Percentiles rank a stretch among this genome's conserved stretches.
These are phyloP conservation scores for Augochlora pura DNA, from an alignment of 1,140 invertebrate species.

Conservation along the genomic window DNA sequence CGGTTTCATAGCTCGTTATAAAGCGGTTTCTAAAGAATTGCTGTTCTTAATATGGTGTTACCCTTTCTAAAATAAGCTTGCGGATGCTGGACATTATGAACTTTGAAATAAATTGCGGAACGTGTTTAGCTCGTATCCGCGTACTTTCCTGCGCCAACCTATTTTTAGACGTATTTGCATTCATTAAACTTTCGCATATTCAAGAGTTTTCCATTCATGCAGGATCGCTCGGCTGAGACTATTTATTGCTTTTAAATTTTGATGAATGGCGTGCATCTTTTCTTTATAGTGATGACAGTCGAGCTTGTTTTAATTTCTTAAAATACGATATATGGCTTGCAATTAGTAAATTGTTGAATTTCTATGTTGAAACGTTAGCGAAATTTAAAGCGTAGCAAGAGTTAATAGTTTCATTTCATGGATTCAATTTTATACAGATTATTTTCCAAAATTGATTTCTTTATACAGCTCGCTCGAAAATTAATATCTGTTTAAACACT, in stretches of 20 bases:
- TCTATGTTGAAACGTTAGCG: too few species aligned
- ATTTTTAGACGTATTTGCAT: neutral
- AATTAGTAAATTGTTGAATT: too few species aligned
- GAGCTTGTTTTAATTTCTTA: too few species aligned
- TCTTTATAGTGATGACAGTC: neutral
- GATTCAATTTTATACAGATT: too few species aligned
- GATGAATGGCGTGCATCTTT: neutral
- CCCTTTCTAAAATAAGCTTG: neutral
- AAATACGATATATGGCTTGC: neutral
- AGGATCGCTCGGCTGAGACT: neutral
- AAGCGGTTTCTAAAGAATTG: neutral
- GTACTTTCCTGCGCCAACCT: neutral
- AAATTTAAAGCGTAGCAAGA: too few species aligned
- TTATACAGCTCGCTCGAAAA: too few species aligned
- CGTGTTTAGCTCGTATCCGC: neutral
- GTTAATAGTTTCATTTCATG: too few species aligned
- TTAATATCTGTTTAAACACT: too few species aligned
- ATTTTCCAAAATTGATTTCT: too few species aligned
- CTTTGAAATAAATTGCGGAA: neutral
- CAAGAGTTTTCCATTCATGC: neutral
- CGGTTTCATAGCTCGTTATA: neutral
- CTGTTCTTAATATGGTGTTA: neutral
- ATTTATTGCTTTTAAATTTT: neutral
- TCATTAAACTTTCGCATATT: constrained; percentile 22
- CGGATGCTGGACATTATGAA: neutral